phyloP scores from a whole-genome alignment of 2,888 invertebrate species.

The Galerucella calmariensis region DNA sequence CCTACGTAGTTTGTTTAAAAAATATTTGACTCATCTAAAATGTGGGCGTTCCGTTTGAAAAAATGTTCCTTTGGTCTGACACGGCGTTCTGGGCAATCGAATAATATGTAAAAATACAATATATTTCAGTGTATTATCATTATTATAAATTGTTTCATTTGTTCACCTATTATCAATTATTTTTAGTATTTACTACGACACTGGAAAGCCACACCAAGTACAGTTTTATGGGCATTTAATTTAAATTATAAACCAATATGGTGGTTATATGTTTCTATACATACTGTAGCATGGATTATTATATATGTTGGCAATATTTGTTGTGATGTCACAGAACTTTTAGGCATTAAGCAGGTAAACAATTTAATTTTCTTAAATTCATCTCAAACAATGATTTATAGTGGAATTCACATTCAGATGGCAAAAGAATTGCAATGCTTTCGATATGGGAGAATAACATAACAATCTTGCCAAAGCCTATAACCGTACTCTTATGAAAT shows the following conservation, averaged over 20 bases:
- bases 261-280: constrained; percentile 67
- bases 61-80: no score
- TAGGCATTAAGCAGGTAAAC: constrained; percentile 71
- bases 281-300: constrained; percentile 69
- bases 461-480: no score
- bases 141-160: constrained; percentile 19
- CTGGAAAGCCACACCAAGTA: constrained; percentile 67
- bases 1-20: no score
- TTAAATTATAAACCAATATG: constrained; percentile 64
- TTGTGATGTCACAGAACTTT: constrained; percentile 72
- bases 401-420: no score
- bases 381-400: neutral
- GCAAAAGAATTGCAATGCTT: no score
- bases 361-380: neutral
- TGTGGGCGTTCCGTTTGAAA: no score
- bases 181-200: constrained; percentile 66
- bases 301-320: constrained; percentile 72
- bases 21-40: no score
- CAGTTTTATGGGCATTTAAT: constrained; percentile 70
- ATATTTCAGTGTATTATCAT: no score
- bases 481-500: no score
- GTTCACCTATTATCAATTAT: neutral
- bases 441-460: no score
- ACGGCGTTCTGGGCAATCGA: no score
- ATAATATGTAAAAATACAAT: no score